Conservation (phyloP, 2,888 invertebrate species). For the Ptychoptera contaminata region DNA sequence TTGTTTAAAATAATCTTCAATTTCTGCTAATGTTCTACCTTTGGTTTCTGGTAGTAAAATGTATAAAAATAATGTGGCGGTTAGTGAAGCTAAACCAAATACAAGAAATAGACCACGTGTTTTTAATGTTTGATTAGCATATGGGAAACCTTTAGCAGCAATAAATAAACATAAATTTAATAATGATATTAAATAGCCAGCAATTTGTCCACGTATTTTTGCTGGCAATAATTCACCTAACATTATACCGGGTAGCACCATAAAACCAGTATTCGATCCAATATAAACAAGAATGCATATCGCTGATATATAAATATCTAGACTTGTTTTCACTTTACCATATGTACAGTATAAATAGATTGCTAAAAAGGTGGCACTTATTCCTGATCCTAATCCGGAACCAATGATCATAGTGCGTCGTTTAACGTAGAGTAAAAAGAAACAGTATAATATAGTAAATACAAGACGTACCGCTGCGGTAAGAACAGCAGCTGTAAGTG, state of each 20-base stretch:
- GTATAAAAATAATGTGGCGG: slow-evolving; percentile 48
- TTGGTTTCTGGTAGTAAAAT: slow-evolving; percentile 60
- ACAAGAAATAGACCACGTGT: slow-evolving; percentile 52
- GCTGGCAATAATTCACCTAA: slow-evolving; percentile 60
- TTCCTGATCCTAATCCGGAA: slow-evolving; percentile 50
- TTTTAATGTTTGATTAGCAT: slow-evolving; percentile 40
- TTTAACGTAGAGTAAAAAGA: slow-evolving; percentile 45
- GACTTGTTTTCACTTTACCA: slow-evolving; percentile 19
- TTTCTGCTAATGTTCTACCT: slow-evolving; percentile 50
- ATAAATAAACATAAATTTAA: slow-evolving; percentile 53
- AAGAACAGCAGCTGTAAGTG: slow-evolving; percentile 46
- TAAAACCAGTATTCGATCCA: slow-evolving; percentile 57
- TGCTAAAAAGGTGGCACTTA: slow-evolving; percentile 44
- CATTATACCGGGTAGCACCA: slow-evolving; percentile 60
- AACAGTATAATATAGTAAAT: slow-evolving; percentile 48
- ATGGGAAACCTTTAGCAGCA: slow-evolving; percentile 53
- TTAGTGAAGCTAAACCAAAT: slow-evolving; percentile 46
- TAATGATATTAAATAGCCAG: slow-evolving; percentile 55
- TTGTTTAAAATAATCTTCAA: slow-evolving; percentile 62
- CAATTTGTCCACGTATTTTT: slow-evolving; percentile 54
- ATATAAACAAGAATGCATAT: slow-evolving; percentile 49
- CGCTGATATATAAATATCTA: slow-evolving; percentile 28
- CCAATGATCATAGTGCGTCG: slow-evolving; percentile 47
- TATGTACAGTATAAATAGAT: slow-evolving; percentile 31
- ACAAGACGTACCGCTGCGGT: slow-evolving; percentile 49